Conservation (phyloP, 2,888 invertebrate species). For the Caenorhabditis sinica region DNA sequence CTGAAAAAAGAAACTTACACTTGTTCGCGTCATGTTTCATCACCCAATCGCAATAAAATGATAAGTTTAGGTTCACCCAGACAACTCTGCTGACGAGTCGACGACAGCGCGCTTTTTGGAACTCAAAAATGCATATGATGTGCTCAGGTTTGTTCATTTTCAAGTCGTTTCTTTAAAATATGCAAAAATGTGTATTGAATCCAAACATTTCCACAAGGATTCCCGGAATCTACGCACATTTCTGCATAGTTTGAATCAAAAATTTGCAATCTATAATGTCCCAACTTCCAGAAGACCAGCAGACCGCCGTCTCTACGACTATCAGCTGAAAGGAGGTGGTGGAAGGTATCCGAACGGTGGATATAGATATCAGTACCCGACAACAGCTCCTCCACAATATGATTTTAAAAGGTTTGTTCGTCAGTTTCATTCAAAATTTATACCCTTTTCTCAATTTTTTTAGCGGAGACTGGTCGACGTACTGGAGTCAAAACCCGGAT, state of each 20-base stretch:
- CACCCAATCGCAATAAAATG: constrained; percentile 24
- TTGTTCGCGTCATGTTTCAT: constrained; percentile 22
- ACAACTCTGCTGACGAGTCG: constrained; percentile 67
- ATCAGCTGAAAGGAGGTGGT: constrained; percentile 42
- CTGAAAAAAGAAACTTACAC: no score
- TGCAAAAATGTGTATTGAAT: no score
- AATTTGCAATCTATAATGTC: background rate
- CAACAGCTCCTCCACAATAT: constrained; percentile 54
- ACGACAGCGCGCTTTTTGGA: constrained; percentile 76
- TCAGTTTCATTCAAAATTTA: background rate
- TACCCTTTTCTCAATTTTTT: constrained; percentile 2
- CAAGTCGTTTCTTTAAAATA: no score
- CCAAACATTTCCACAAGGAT: no score
- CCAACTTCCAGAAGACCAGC: constrained; percentile 73
- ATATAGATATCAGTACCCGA: constrained; percentile 39
- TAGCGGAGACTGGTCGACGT: constrained; percentile 61
- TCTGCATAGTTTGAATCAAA: no score
- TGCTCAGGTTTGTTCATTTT: constrained; percentile 55
- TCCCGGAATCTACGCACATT: no score
- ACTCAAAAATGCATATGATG: constrained; percentile 79
- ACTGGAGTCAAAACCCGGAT: constrained; percentile 58
- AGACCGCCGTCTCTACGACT: constrained; percentile 71
- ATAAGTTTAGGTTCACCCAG: constrained; percentile 78
- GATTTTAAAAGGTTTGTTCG: constrained; percentile 37
- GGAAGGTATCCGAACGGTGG: constrained; percentile 30